Base-by-base conservation (phyloP, 2,888 invertebrate genomes). In the Peribatodes rhomboidaria region DNA sequence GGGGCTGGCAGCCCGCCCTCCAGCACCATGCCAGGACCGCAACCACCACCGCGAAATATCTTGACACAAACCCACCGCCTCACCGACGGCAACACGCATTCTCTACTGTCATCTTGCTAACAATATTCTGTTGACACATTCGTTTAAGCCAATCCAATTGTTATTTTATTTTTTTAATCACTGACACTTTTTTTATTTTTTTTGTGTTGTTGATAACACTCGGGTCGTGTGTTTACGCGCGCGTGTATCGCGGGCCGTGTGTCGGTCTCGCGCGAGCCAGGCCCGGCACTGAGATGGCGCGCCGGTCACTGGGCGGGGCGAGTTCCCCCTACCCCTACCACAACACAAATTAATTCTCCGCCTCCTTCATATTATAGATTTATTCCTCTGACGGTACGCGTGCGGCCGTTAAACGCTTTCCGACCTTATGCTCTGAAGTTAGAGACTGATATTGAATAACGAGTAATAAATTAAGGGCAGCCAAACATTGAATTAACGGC, bases 1-100 rank as follows among this genome's bases (percentile, higher is more conserved):
- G 95, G 95, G 85, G 95, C 95, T 90, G 96, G 96, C 89, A 96
- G 87, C 76, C 95, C 95, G 86, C 90, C 94, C 83, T 95, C 96
- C 84, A 95, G 88, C 90, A 95, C 95, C 95, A 95, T 95, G 78
- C 87, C 84, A 82, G 84, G 78, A 79, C 78, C 78, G 76, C 82
- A 81, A 78, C 78, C 77, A 78, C 78, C 77, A 73, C 80, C 83
- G 67, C 82, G 82, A 82, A 89, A 85, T 88, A 89, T 89, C 82
- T 86, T 88, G 87, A 62, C 80, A 75, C 72, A 76, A 72, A 71
- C 75, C 72, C 79, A 78, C 78, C 71, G 69, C 73, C 46, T 80
- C 80, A 77, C 78, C 77, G 75, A 73, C 76, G 69, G 73, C 69
- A 75, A 73, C 70, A 73, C 47, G 75, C 85, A 85, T 84, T 77